Evolutionary conservation across 2,113 vertebrate genomes (phyloP), one percentile per base, ranked within the genome.

Genomic region (Cephalopterus ornatus): DNA sequence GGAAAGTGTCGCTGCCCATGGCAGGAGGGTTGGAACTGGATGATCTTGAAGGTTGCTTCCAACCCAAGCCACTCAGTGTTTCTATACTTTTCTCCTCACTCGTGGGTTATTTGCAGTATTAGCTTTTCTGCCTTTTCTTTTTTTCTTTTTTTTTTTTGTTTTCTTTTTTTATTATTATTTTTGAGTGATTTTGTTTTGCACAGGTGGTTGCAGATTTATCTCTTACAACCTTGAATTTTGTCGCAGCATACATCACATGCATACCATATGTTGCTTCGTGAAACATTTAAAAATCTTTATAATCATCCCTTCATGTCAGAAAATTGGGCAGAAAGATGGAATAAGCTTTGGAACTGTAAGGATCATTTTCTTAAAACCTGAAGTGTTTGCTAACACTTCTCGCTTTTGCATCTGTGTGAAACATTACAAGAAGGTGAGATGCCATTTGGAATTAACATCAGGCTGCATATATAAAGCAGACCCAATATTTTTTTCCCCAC

Each of bases 361-460:
- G 19, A 85, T 32, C 42, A 2, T 35, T 41, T 80, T 74, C 58
- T 46, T 50, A 18, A 73, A 73, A 46, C 6, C 8, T 28, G 8
- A 73, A 88, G 9, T 24, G 37, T 73, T 76, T 55, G 20, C 39
- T 83, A 32, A 19, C 22, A 7, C 46, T 77, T 85, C 58, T 61
- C 0, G 0, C 10, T 42, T 76, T 39, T 53, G 21, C 21, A 39
- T 66, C 12, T 24, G 30, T 59, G 11, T 47, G 72, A 46, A 86
- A 28, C 14, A 5, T 33, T 76, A 3, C 32, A 32, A 39, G 72
- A 53, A 33, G 59, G 33, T 66, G 70, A 80, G 30, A 39, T 67
- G 61, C 50, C 27, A 5, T 77, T 71, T 94, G 70, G n/a, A 63
- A 71, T 92, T 41, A 53, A 20, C 9, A n/a, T 58, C 37, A 62